Conservation (phyloP, 2,113 vertebrate species). For the Synodontis membranacea region DNA sequence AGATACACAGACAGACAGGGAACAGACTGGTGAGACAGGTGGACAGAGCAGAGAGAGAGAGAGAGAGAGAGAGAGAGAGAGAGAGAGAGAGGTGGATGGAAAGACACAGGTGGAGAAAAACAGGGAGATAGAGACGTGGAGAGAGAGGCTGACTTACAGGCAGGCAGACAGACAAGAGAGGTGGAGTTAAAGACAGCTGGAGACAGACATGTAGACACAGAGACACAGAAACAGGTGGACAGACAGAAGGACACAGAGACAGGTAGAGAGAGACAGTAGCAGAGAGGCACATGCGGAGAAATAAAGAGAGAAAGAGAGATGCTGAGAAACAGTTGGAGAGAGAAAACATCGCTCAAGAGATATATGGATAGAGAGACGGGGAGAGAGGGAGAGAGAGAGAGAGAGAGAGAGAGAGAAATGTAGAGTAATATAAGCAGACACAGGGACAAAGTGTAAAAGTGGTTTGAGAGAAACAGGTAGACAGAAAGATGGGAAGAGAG, state of each 20-base stretch:
- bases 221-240: neutral
- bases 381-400: neutral
- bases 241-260: neutral
- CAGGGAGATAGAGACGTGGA: neutral
- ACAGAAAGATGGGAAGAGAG: neutral
- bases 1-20: neutral
- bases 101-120: neutral
- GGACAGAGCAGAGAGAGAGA: neutral
- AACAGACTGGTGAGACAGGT: neutral
- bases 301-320: neutral
- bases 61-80: neutral
- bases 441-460: neutral
- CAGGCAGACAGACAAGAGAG: neutral
- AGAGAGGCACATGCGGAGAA: neutral
- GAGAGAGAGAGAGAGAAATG: neutral
- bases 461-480: too few relatives aligned
- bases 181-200: neutral
- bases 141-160: neutral
- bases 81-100: neutral
- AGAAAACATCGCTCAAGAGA: too few relatives aligned
- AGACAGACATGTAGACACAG: neutral
- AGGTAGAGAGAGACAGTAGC: neutral
- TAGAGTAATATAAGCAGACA: neutral
- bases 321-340: neutral
- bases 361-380: neutral